These are phyloP conservation scores for Sinelater perroti DNA, from an alignment of 2,888 invertebrate genomes.

Conservation along the genomic window DNA sequence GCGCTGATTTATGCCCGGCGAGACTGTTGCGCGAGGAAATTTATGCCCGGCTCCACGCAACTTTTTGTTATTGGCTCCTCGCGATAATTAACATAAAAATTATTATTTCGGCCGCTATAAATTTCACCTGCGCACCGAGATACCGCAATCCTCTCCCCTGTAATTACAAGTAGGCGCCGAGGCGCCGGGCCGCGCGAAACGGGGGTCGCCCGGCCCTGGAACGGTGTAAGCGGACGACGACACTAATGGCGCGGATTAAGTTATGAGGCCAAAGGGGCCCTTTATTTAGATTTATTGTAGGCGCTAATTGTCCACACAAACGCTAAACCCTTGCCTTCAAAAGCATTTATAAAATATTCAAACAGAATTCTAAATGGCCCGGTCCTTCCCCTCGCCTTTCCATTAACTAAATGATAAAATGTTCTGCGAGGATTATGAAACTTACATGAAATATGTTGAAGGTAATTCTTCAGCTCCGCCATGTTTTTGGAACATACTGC, in stretches of 20 bases:
- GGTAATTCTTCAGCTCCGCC: too few species aligned
- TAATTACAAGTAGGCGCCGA: too few species aligned
- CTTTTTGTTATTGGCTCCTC: constrained; percentile 28
- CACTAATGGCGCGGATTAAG: constrained; percentile 52
- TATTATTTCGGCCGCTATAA: constrained; percentile 19
- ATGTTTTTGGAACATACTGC: too few species aligned
- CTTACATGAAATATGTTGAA: constrained; percentile 31
- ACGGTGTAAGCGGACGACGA: constrained; percentile 29
- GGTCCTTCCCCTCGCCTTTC: constrained; percentile 41
- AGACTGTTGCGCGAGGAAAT: constrained; percentile 20
- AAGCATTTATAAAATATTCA: constrained; percentile 53
- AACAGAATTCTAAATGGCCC: constrained; percentile 47
- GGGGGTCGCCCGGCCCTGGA: neutral
- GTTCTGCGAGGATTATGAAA: constrained; percentile 35
- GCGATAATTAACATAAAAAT: constrained; percentile 30
- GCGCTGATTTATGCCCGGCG: constrained; percentile 19
- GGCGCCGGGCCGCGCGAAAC: neutral
- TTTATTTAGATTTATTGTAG: constrained; percentile 56
- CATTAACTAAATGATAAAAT: constrained; percentile 36
- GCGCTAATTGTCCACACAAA: constrained; percentile 55
- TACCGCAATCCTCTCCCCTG: neutral
- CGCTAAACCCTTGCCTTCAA: constrained; percentile 49
- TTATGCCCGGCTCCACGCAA: constrained; percentile 22
- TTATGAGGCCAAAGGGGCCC: constrained; percentile 53
- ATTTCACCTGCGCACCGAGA: constrained; percentile 13